phyloP scores from a whole-genome alignment of 2,113 vertebrate genomes.

The Alces alces region DNA sequence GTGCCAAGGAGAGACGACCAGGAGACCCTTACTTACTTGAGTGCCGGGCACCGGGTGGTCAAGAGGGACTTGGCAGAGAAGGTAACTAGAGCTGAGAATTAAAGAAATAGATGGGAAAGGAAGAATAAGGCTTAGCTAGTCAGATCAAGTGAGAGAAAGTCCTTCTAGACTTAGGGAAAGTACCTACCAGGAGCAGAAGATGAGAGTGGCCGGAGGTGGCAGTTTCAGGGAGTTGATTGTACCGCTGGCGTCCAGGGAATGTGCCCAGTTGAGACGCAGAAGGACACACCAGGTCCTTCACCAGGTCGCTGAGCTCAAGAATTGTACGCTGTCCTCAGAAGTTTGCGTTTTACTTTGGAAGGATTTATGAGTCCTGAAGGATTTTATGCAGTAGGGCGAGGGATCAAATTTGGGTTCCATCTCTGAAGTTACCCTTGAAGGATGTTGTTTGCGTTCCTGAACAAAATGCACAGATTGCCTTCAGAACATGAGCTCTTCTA shows the following conservation, averaged over 20 bases:
- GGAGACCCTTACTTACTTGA: fast-evolving
- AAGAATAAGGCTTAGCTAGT: neutral
- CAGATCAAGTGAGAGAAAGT: neutral
- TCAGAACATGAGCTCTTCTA: neutral
- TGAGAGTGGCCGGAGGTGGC: fast-evolving
- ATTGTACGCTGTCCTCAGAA: neutral
- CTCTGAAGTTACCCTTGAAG: neutral
- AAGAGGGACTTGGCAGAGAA: neutral
- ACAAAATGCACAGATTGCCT: neutral
- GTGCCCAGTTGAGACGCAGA: neutral
- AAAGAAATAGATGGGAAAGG: neutral
- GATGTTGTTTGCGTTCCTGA: neutral
- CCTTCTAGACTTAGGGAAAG: neutral
- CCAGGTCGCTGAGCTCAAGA: neutral
- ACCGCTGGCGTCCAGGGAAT: fast-evolving
- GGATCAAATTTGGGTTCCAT: neutral
- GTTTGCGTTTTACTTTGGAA: neutral
- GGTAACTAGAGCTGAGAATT: neutral
- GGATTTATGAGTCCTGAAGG: neutral
- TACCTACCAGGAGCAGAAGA: neutral
- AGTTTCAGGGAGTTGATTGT: neutral
- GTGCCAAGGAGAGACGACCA: fast-evolving
- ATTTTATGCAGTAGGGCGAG: neutral
- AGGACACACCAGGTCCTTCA: neutral
- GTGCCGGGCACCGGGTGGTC: neutral